Percentiles rank a stretch among this genome's conserved stretches.
Conservation (phyloP, 2,888 invertebrate genomes). For the Phlogophora meticulosa region DNA sequence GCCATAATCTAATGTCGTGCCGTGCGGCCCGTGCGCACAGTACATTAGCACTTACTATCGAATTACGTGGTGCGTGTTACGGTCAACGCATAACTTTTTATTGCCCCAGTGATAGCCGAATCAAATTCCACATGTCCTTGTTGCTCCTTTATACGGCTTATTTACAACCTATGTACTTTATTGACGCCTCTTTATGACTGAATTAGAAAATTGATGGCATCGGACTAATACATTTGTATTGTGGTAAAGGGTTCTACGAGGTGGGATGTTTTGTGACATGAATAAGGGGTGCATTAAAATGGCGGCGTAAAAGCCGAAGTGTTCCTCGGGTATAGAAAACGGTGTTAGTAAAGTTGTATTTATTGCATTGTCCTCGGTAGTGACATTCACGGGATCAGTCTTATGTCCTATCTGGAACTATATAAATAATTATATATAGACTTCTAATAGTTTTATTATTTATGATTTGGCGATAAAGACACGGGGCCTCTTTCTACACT, state of each 20-base stretch:
- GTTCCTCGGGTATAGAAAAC: not conserved
- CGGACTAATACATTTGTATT: conserved; percentile 49
- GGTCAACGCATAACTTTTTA: conserved; percentile 81
- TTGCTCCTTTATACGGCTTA: conserved; percentile 66
- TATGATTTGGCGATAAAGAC: no score
- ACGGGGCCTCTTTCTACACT: no score
- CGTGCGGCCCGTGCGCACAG: conserved; percentile 64
- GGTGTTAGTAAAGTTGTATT: not conserved
- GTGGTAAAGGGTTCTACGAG: conserved; percentile 25
- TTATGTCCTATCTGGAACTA: no score
- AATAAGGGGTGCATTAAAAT: conserved; percentile 13
- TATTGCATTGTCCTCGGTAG: not conserved
- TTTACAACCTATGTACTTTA: conserved; percentile 64
- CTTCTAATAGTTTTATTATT: no score
- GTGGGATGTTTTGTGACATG: not conserved
- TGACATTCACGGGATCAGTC: no score
- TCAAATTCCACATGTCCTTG: conserved; percentile 76
- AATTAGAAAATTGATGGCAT: conserved; percentile 63
- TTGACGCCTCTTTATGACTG: conserved; percentile 53
- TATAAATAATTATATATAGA: no score
- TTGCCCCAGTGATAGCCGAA: conserved; percentile 74
- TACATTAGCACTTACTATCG: conserved; percentile 77
- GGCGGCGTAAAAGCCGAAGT: not conserved
- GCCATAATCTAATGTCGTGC: conserved; percentile 45
- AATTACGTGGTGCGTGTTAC: conserved; percentile 79